Base-by-base conservation (phyloP, 2,113 vertebrate species). In the Trachemys scripta region DNA sequence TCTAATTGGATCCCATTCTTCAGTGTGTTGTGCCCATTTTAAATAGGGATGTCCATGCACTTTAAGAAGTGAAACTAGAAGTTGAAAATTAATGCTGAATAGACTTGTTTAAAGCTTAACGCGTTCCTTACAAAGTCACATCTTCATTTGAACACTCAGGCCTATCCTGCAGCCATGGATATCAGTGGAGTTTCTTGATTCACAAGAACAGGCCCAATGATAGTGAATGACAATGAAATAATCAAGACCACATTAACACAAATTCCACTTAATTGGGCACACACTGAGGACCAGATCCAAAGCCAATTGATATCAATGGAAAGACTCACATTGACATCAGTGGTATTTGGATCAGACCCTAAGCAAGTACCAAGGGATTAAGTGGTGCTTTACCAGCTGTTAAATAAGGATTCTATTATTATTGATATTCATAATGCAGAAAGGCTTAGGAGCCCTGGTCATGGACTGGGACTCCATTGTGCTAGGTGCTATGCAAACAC, bases 321-420 rank as follows among this genome's bases (percentile, higher is more conserved):
- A 53, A 50, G 4, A n/a, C 2, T 90, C 7, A 19, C 38, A 3
- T 27, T 57, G 0, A n/a, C 42, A 89, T 85, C 12, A 2, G 4
- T 27, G 9, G 87, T 42, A 53, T 93, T 85, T 90, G 42, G 1
- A 82, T 90, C 16, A n/a, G 14, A 47, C 84, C 3, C 19, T 65
- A 79, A 92, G 57, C 19, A 65, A 65, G 31, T 35, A 35, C 62
- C 7, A 14, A 65, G 31, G 62, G 31, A 65, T 65, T 35, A 65
- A 4, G 5, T 1, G 1, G 6, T 57, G 14, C 5, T 42, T 91
- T 53, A 84, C 1, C 6, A 49, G 8, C 2, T 31, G 8, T 13
- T 24, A 54, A 12, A 5, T 10, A 42, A 8, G 56, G 22, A 47
- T 69, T 84, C 42, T 45, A 62, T 62, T 62, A 62, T 62, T 62